Evolutionary conservation across 2,888 invertebrate genomes (phyloP).

Genomic region (Chrysomela aeneicollis): DNA sequence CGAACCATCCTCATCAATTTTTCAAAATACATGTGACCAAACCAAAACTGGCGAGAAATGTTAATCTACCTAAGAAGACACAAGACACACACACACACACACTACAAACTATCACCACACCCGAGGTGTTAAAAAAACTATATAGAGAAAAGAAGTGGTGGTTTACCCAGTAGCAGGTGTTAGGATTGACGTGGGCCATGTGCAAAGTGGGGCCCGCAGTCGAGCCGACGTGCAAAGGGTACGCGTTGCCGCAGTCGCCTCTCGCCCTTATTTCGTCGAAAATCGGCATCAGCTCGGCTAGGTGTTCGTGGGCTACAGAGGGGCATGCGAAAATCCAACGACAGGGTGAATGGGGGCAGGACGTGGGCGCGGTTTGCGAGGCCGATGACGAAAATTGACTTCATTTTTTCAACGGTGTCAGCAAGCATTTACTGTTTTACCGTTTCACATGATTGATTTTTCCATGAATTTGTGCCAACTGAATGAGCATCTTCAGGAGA

Average conservation of each 20-base stretch:
- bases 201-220: conserved; percentile 72
- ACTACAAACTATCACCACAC: conserved; percentile 30
- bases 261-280: conserved; percentile 92
- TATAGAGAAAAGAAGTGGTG: conserved; percentile 25
- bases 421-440: too few relatives aligned
- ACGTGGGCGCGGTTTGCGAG: background rate
- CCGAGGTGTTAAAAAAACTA: conserved; percentile 34
- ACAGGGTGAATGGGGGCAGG: background rate
- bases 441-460: too few relatives aligned
- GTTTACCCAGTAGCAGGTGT: conserved; percentile 80
- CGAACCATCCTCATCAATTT: background rate
- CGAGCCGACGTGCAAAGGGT: conserved; percentile 86
- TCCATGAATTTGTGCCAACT: too few relatives aligned
- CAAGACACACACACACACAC: conserved; percentile 31
- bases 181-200: conserved; percentile 65
- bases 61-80: background rate
- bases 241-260: conserved; percentile 90
- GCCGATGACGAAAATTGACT: too few relatives aligned
- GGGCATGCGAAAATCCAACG: conserved; percentile 34
- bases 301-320: conserved; percentile 85
- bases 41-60: too few relatives aligned
- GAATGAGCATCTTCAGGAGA: too few relatives aligned
- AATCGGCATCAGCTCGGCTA: conserved; percentile 95
- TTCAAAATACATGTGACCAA: background rate
- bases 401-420: conserved; percentile 4